Conservation (phyloP, 2,888 invertebrate genomes). For the Cephonodes hylas region DNA sequence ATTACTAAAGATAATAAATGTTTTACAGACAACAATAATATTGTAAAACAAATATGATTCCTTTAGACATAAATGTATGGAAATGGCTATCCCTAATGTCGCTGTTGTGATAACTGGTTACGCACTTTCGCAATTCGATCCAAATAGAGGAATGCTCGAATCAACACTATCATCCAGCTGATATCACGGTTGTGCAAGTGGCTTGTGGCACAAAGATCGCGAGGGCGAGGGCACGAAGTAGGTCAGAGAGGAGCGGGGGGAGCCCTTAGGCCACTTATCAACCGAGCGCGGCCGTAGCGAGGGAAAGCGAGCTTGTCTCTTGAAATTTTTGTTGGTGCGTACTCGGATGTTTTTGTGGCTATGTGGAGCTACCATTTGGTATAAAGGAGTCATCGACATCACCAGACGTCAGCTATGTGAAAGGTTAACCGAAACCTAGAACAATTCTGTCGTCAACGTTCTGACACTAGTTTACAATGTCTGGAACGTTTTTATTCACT, state of each 20-base stretch:
- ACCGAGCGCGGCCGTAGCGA: constrained; percentile 53
- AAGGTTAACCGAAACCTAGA: constrained; percentile 6
- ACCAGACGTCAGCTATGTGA: constrained; percentile 14
- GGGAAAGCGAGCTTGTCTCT: constrained; percentile 72
- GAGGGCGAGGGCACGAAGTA: constrained; percentile 65
- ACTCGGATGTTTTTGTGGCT: constrained; percentile 11
- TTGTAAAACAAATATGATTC: too few species aligned
- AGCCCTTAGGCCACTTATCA: constrained; percentile 79
- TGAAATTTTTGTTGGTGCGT: constrained; percentile 52
- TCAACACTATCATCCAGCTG: constrained; percentile 73
- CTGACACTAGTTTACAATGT: not conserved
- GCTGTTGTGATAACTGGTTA: constrained; percentile 11
- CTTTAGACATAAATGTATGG: too few species aligned
- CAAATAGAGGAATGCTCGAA: constrained; percentile 47
- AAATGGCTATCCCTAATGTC: not conserved
- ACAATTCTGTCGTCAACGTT: constrained; percentile 6
- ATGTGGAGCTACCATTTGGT: constrained; percentile 31
- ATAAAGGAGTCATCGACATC: constrained; percentile 13
- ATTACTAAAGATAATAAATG: not conserved
- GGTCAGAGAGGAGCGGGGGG: constrained; percentile 60
- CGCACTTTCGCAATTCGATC: constrained; percentile 43
- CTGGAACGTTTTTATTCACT: not conserved
- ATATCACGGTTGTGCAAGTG: constrained; percentile 77
- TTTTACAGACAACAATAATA: not conserved
- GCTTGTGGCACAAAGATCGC: constrained; percentile 75